phyloP scores from a whole-genome alignment of 2,113 vertebrate species.

The Cepphus grylle region DNA sequence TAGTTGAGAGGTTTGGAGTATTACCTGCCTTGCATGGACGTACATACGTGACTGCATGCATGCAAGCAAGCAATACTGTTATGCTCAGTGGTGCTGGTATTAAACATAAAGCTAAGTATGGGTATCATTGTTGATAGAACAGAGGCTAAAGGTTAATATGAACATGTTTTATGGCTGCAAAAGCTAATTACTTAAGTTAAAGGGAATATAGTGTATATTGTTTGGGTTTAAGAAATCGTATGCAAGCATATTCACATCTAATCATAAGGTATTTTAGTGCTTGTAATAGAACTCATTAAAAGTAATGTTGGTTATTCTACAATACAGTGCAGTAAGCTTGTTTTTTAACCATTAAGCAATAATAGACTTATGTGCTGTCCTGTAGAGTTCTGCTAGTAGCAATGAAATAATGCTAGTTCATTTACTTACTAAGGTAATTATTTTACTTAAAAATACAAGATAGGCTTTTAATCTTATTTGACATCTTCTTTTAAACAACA shows the following conservation, averaged over 20 bases:
- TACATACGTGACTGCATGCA: neutral
- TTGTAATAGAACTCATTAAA: constrained; percentile 49
- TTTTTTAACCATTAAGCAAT: constrained; percentile 10
- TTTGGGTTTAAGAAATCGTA: neutral
- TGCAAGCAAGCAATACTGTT: neutral
- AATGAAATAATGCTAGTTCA: neutral
- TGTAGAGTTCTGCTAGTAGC: neutral
- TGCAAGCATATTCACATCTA: neutral
- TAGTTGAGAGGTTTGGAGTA: neutral
- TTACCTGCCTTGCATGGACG: neutral
- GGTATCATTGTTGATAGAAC: neutral
- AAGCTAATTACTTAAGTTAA: neutral
- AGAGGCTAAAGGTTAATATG: neutral
- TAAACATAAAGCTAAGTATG: neutral
- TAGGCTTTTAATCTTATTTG: neutral
- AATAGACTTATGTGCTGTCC: neutral
- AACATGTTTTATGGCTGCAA: neutral
- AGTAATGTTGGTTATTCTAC: constrained; percentile 12
- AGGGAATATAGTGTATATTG: neutral
- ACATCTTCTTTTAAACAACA: neutral
- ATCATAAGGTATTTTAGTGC: constrained; percentile 10
- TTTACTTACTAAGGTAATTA: neutral
- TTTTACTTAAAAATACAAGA: neutral
- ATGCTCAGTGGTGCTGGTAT: neutral
- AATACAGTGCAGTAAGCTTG: neutral